These are phyloP conservation scores for Dione vanillae DNA, from an alignment of 2,888 invertebrate species.

Conservation along the genomic window DNA sequence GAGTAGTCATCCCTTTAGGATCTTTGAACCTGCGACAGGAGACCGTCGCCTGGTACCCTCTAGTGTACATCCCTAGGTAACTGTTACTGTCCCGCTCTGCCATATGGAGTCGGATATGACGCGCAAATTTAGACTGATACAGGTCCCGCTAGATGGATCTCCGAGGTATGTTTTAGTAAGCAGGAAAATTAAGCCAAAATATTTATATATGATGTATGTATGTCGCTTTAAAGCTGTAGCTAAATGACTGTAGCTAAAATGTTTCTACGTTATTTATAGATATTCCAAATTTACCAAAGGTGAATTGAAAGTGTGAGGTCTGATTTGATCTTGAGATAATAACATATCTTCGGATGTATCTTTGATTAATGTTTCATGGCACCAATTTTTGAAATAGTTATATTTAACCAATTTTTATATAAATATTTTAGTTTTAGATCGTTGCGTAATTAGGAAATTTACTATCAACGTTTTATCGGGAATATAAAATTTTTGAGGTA, in stretches of 20 bases:
- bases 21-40: constrained; percentile 90
- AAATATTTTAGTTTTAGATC: constrained; percentile 15
- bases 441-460: background rate
- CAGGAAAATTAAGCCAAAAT: constrained; percentile 14
- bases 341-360: constrained; percentile 18
- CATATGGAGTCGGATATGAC: constrained; percentile 60
- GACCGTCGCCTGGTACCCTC: constrained; percentile 93
- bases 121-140: constrained; percentile 26
- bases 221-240: background rate
- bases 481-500: too few relatives aligned
- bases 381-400: constrained; percentile 4
- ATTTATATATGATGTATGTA: constrained; percentile 4
- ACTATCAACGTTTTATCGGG: background rate
- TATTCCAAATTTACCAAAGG: constrained; percentile 23
- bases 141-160: constrained; percentile 14
- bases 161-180: background rate
- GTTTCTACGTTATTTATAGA: constrained; percentile 8
- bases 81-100: constrained; percentile 66
- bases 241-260: constrained; percentile 5
- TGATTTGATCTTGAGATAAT: constrained; percentile 11
- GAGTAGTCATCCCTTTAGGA: constrained; percentile 91
- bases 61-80: constrained; percentile 84
- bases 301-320: constrained; percentile 9
- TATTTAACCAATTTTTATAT: constrained; percentile 7
- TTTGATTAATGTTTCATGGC: background rate